A percentile compares a stretch with the other conserved stretches of the same genome.
phyloP scores from a whole-genome alignment of 1,140 invertebrate genomes.

The Lasioglossum albipes region DNA sequence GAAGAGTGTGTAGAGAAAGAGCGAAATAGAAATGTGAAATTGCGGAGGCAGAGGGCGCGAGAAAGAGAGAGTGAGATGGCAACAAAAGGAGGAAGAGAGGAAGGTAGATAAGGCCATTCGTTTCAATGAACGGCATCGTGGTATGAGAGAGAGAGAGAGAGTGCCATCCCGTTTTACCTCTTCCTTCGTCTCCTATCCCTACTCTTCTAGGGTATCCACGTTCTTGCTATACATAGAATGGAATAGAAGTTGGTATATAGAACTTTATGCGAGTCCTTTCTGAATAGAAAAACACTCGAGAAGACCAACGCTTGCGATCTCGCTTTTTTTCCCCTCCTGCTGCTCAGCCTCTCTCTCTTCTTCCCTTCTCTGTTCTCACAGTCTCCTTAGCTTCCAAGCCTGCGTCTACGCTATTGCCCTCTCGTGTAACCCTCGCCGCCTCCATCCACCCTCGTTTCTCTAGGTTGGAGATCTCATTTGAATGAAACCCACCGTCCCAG shows the following conservation, averaged over 20 bases:
- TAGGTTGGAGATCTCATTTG: constrained; percentile 71
- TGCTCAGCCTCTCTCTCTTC: neutral
- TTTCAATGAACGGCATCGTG: constrained; percentile 74
- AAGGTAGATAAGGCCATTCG: constrained; percentile 72
- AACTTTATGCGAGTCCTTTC: constrained; percentile 72
- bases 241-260: constrained; percentile 67
- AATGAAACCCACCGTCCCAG: constrained; percentile 65
- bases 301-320: constrained; percentile 58
- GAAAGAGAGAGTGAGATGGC: neutral
- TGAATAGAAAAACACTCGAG: constrained; percentile 77
- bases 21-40: constrained; percentile 23
- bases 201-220: constrained; percentile 46
- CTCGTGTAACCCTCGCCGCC: constrained; percentile 14
- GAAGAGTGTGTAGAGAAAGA: neutral
- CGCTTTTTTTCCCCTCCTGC: constrained; percentile 29
- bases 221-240: constrained; percentile 63
- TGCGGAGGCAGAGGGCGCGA: constrained; percentile 41
- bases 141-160: too few relatives aligned
- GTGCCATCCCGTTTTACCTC: constrained; percentile 57
- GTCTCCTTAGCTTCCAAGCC: constrained; percentile 2
- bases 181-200: constrained; percentile 50
- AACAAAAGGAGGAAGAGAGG: constrained; percentile 59
- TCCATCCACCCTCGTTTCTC: constrained; percentile 49
- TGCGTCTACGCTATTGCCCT: constrained; percentile 55
- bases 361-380: neutral